A percentile compares a stretch with the other conserved stretches of the same genome.
These are phyloP conservation scores for Apeira syringaria DNA, from an alignment of 2,888 invertebrate genomes.

Conservation along the genomic window DNA sequence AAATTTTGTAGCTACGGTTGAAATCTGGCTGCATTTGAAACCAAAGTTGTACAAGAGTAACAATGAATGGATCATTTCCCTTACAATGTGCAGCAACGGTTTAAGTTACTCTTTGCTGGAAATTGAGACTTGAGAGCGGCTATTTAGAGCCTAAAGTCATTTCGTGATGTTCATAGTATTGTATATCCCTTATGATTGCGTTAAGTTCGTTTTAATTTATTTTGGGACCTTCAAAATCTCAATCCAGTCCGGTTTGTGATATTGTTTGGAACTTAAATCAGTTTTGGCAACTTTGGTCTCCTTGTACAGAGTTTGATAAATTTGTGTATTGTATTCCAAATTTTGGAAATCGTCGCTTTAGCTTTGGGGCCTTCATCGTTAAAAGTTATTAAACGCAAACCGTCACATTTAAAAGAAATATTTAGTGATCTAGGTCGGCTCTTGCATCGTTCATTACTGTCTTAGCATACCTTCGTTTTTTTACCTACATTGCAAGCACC, in stretches of 20 bases:
- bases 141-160: slow-evolving; percentile 34
- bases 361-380: no score
- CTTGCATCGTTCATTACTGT: no score
- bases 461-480: no score
- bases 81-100: slow-evolving; percentile 77
- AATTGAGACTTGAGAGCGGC: slow-evolving; percentile 44
- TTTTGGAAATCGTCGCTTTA: no score
- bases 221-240: slow-evolving; percentile 61
- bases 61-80: slow-evolving; percentile 81
- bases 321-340: slow-evolving; percentile 14
- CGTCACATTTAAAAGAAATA: no score
- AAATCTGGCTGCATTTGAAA: slow-evolving; percentile 33
- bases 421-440: no score
- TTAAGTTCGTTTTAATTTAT: slow-evolving; percentile 64
- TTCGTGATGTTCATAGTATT: slow-evolving; percentile 31
- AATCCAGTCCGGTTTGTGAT: slow-evolving; percentile 35
- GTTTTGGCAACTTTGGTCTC: slow-evolving; percentile 30
- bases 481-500: no score
- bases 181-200: slow-evolving; percentile 51
- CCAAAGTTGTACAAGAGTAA: slow-evolving; percentile 61
- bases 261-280: slow-evolving; percentile 43
- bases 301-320: slow-evolving; percentile 15
- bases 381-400: no score
- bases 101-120: slow-evolving; percentile 49
- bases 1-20: slow-evolving; percentile 23